Evolutionary conservation across 2,797 vertebrate species (phyloP).

Genomic region (Gallinago solitaria): DNA sequence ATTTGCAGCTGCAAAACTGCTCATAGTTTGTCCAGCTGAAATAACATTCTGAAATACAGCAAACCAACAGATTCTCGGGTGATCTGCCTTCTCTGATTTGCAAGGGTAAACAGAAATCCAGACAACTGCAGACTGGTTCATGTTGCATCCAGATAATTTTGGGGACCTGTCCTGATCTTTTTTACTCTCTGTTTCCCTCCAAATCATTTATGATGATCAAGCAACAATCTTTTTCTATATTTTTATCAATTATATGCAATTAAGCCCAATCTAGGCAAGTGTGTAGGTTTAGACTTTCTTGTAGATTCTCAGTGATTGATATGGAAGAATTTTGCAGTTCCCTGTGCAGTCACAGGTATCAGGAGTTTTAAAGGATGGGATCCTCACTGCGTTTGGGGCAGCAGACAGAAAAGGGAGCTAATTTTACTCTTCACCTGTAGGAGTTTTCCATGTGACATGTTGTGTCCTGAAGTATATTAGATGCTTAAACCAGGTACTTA

Average conservation of each 20-base stretch:
- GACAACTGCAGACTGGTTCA: neutral
- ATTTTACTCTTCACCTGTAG: neutral
- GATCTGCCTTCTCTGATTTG: neutral
- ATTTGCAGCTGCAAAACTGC: neutral
- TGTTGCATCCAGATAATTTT: neutral
- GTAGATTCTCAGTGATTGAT: neutral
- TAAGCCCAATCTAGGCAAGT: neutral
- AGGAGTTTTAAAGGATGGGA: neutral
- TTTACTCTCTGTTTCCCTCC: neutral
- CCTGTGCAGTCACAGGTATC: accelerated
- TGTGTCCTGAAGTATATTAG: neutral
- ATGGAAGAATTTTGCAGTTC: neutral
- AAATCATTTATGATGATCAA: neutral
- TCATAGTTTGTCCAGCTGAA: conserved; percentile 16
- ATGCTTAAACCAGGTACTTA: neutral
- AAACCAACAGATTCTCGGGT: neutral
- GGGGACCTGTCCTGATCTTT: neutral
- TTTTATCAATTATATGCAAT: neutral
- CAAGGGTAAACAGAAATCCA: neutral
- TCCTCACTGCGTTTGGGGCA: neutral
- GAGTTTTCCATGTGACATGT: neutral
- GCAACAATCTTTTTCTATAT: neutral
- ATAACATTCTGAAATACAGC: neutral
- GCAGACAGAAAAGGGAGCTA: neutral
- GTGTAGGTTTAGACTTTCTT: neutral